Conservation (phyloP, 2,797 vertebrate species). For the Manis pentadactyla region DNA sequence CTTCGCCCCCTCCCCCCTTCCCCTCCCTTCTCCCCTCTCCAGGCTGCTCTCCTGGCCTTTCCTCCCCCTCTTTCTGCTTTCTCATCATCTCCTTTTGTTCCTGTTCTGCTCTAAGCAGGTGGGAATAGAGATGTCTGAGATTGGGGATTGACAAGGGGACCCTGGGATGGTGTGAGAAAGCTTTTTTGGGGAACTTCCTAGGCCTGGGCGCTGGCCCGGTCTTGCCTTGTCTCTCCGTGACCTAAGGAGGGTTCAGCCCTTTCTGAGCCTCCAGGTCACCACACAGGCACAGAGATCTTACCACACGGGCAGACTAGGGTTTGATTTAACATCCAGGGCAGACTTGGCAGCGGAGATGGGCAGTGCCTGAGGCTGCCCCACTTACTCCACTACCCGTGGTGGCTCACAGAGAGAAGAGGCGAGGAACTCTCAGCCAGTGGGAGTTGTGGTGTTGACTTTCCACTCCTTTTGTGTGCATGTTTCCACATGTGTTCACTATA, state of each 20-base stretch:
- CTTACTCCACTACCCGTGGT: no score
- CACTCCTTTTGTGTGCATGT: background rate
- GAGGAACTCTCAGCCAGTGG: background rate
- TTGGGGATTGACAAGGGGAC: background rate
- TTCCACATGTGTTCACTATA: background rate
- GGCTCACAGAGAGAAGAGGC: background rate
- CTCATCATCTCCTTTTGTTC: background rate
- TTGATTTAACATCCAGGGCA: background rate
- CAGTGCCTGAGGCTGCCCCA: fast-evolving
- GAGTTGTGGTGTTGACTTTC: background rate
- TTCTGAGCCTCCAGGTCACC: background rate
- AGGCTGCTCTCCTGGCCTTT: background rate
- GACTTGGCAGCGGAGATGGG: background rate
- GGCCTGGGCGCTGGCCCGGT: background rate
- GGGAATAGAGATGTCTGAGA: background rate
- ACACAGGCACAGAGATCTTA: background rate
- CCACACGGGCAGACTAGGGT: background rate
- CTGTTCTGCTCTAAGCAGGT: background rate
- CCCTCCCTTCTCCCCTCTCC: background rate
- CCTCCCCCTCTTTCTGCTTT: background rate
- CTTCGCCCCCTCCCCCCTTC: background rate
- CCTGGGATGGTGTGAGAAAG: background rate
- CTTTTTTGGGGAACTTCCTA: background rate
- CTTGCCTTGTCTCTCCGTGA: background rate
- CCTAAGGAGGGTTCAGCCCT: background rate